phyloP scores from a whole-genome alignment of 2,797 vertebrate genomes.

The Lithobates pipiens region DNA sequence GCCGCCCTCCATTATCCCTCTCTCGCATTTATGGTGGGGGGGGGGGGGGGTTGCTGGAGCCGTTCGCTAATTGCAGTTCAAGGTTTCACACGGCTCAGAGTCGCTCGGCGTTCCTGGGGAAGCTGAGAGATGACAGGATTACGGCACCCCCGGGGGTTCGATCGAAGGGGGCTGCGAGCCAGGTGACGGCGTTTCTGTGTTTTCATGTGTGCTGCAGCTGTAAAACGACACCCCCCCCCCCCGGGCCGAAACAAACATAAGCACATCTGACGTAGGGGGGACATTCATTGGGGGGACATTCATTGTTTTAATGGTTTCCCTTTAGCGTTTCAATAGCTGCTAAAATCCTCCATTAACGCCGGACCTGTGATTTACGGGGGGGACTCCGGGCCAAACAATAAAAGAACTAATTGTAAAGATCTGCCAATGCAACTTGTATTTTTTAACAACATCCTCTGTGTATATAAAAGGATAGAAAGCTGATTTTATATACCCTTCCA shows the following conservation, averaged over 20 bases:
- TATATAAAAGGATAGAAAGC: too few relatives aligned
- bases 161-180: constrained; percentile 59
- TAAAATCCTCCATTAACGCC: too few relatives aligned
- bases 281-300: constrained; percentile 30
- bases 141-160: constrained; percentile 62
- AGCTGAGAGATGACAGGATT: constrained; percentile 63
- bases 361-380: too few relatives aligned
- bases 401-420: too few relatives aligned
- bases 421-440: too few relatives aligned
- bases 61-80: constrained; percentile 56
- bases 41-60: too few relatives aligned
- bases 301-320: constrained; percentile 13
- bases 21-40: constrained; percentile 14
- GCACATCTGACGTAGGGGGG: constrained; percentile 62
- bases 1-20: constrained; percentile 13
- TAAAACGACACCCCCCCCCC: constrained; percentile 56
- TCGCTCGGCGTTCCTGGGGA: constrained; percentile 56
- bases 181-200: constrained; percentile 64
- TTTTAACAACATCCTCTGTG: too few relatives aligned
- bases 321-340: too few relatives aligned
- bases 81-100: constrained; percentile 44
- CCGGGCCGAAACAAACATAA: constrained; percentile 65
- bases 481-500: too few relatives aligned
- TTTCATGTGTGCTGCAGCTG: constrained; percentile 60
- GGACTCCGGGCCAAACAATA: too few relatives aligned